Conservation (phyloP, 2,888 invertebrate species). For the Norana najaformis region DNA sequence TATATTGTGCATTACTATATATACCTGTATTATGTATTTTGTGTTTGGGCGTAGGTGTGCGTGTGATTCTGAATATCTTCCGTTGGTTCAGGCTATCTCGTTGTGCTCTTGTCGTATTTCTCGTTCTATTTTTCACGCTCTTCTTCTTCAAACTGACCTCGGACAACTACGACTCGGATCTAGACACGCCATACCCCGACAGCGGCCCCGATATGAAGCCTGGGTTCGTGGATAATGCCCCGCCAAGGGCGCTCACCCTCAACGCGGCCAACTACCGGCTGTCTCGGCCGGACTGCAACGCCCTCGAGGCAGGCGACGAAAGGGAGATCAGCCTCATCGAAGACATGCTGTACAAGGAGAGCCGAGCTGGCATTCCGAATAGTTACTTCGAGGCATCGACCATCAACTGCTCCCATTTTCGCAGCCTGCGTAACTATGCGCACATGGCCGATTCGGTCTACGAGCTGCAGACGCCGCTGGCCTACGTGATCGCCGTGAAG, state of each 20-base stretch:
- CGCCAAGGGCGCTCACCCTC: neutral
- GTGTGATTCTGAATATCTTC: neutral
- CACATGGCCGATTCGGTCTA: neutral
- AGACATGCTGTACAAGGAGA: slow-evolving; percentile 10
- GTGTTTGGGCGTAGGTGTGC: too few relatives aligned
- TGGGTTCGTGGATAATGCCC: neutral
- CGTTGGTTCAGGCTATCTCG: neutral
- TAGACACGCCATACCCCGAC: neutral
- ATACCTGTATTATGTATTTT: too few relatives aligned
- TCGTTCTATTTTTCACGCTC: neutral
- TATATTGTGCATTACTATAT: too few relatives aligned
- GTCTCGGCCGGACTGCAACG: neutral
- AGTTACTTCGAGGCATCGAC: neutral
- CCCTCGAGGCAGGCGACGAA: neutral
- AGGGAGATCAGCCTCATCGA: neutral
- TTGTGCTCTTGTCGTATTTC: neutral
- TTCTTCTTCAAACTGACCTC: neutral
- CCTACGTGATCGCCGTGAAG: neutral
- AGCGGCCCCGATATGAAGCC: neutral
- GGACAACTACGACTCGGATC: neutral
- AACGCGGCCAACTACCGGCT: neutral
- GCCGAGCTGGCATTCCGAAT: neutral
- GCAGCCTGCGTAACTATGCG: neutral
- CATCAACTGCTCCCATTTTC: neutral
- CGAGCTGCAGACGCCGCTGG: neutral